These are phyloP conservation scores for Pempheris klunzingeri DNA, from an alignment of 2,797 vertebrate species.

Conservation along the genomic window DNA sequence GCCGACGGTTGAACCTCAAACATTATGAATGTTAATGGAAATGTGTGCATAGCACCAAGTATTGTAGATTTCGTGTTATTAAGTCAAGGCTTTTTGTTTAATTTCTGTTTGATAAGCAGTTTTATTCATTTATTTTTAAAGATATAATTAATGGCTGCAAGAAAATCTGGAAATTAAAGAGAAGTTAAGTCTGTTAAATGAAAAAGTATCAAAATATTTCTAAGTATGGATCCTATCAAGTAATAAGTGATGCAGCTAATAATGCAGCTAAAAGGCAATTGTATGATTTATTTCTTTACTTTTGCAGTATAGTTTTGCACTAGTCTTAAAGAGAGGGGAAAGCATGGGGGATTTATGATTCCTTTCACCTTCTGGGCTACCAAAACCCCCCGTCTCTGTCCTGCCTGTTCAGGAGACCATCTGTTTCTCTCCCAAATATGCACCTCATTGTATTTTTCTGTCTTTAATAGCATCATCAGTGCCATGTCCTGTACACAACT, in stretches of 20 bases:
- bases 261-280: too few relatives aligned
- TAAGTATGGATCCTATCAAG: too few relatives aligned
- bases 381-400: background rate
- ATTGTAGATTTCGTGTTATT: too few relatives aligned
- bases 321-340: background rate
- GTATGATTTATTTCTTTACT: background rate
- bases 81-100: too few relatives aligned
- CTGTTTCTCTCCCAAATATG: slow-evolving; percentile 25
- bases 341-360: background rate
- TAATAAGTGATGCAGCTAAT: too few relatives aligned
- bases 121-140: too few relatives aligned
- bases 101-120: too few relatives aligned
- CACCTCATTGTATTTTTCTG: background rate
- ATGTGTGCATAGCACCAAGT: background rate
- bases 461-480: background rate
- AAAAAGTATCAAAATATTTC: too few relatives aligned
- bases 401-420: slow-evolving; percentile 22
- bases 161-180: too few relatives aligned
- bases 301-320: background rate
- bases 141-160: too few relatives aligned
- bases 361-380: background rate
- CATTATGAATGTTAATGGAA: background rate
- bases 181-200: too few relatives aligned
- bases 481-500: background rate
- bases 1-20: background rate